Evolutionary conservation across 1,140 invertebrate genomes (phyloP).

Genomic region (Sinella curviseta): DNA sequence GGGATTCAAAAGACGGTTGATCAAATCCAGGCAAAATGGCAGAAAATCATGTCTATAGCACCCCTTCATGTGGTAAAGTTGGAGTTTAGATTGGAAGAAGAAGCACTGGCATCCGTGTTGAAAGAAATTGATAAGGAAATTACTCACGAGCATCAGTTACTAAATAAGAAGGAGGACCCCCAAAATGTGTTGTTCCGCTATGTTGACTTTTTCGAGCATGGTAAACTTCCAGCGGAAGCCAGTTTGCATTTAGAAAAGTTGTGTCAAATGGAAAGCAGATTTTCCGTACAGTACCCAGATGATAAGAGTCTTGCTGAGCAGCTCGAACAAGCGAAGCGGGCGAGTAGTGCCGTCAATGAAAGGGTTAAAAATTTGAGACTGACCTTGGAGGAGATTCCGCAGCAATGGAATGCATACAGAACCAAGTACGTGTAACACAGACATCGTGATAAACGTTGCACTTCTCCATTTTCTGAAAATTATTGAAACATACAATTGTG

Average conservation of each 20-base stretch:
- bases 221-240: conserved; percentile 36
- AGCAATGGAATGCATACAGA: conserved; percentile 84
- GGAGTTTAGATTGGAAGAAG: conserved; percentile 85
- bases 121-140: conserved; percentile 88
- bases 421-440: conserved; percentile 61
- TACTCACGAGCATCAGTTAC: conserved; percentile 78
- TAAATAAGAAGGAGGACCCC: conserved; percentile 81
- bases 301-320: conserved; percentile 70
- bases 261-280: conserved; percentile 64
- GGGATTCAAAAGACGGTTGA: conserved; percentile 67
- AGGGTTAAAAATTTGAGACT: conserved; percentile 71
- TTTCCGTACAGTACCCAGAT: conserved; percentile 68
- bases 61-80: conserved; percentile 81
- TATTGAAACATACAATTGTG: background rate
- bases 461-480: background rate
- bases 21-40: conserved; percentile 73
- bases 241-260: conserved; percentile 37
- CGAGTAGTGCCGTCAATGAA: conserved; percentile 71
- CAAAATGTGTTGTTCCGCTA: conserved; percentile 75
- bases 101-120: conserved; percentile 77
- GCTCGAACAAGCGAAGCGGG: conserved; percentile 66
- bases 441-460: background rate
- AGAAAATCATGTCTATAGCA: conserved; percentile 73
- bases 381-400: conserved; percentile 81
- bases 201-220: conserved; percentile 53